A percentile compares a stretch with the other conserved stretches of the same genome.
phyloP scores from a whole-genome alignment of 2,113 vertebrate species.

The Mobula hypostoma region DNA sequence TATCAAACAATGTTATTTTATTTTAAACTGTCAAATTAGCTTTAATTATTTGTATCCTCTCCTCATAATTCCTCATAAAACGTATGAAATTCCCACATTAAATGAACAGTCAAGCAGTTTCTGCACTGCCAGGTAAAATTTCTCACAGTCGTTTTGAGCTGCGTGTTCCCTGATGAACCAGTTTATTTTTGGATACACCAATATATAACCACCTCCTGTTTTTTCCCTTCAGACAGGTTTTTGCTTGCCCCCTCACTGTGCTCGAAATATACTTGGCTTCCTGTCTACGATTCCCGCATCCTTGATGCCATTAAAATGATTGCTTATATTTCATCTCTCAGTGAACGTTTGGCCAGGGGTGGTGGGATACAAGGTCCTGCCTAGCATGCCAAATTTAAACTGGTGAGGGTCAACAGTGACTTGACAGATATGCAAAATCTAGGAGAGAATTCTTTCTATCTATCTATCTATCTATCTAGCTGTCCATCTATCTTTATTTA shows the following conservation, averaged over 20 bases:
- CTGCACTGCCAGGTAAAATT: neutral
- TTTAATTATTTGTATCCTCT: neutral
- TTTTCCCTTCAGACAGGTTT: neutral
- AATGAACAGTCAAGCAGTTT: neutral
- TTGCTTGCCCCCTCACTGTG: neutral
- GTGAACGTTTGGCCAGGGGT: too few relatives aligned
- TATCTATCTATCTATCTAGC: too few relatives aligned
- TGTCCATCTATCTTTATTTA: too few relatives aligned
- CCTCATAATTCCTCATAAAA: neutral
- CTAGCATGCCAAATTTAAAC: too few relatives aligned
- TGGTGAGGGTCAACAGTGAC: too few relatives aligned
- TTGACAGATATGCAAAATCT: neutral
- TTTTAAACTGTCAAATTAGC: neutral
- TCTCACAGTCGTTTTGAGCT: neutral
- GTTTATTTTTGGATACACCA: neutral
- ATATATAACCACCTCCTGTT: slow-evolving; percentile 8
- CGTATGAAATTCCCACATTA: neutral
- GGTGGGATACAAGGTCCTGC: too few relatives aligned
- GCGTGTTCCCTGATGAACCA: neutral
- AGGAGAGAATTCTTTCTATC: neutral
- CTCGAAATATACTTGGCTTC: neutral
- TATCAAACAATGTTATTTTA: neutral
- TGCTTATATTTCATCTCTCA: neutral
- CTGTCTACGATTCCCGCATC: neutral
- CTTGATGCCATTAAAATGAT: neutral